phyloP scores from a whole-genome alignment of 2,797 vertebrate species.

The Ptychadena robeensis region DNA sequence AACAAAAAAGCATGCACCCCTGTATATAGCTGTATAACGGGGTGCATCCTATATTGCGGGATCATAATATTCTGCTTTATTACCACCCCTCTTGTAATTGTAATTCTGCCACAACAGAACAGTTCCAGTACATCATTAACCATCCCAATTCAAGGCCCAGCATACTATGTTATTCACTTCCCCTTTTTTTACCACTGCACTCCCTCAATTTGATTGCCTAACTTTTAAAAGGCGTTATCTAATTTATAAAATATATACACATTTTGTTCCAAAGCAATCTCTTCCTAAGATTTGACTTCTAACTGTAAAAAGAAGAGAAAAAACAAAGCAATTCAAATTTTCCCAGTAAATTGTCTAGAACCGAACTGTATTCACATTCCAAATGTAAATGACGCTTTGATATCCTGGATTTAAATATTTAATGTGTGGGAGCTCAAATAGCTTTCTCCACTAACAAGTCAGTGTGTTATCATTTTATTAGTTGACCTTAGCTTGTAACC shows the following conservation, averaged over 20 bases:
- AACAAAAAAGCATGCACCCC: no score
- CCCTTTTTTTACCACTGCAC: no score
- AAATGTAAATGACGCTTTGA: constrained; percentile 49
- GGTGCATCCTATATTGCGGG: no score
- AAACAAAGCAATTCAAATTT: background rate
- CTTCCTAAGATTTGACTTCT: background rate
- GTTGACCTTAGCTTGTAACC: constrained; percentile 49
- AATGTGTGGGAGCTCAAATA: constrained; percentile 46
- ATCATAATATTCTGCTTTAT: no score
- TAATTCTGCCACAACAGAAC: no score
- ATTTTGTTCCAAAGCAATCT: background rate
- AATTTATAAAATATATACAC: no score
- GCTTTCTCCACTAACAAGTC: constrained; percentile 49
- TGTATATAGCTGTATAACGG: no score
- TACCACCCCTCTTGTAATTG: no score
- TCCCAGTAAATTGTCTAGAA: background rate
- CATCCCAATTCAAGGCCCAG: no score
- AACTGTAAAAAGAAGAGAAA: background rate
- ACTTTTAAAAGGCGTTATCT: background rate
- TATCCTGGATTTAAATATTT: constrained; percentile 55
- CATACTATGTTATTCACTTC: no score
- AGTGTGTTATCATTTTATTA: constrained; percentile 40
- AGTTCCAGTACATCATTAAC: no score
- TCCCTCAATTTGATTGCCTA: no score
- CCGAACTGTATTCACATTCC: constrained; percentile 1